phyloP scores from a whole-genome alignment of 2,888 invertebrate species.

The Himalopsyche kuldschensis region DNA sequence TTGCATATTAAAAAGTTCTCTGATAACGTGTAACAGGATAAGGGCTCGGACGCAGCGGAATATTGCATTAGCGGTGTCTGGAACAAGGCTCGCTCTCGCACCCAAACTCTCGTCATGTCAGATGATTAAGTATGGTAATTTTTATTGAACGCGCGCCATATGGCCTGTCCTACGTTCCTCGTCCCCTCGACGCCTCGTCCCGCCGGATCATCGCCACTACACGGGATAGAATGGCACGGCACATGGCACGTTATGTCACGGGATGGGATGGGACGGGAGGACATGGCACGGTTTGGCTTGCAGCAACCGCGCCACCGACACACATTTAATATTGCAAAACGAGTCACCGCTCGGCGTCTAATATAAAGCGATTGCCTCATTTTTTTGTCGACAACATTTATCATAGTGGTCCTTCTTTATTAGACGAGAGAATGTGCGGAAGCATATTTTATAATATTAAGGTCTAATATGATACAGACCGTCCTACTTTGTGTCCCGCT shows the following conservation, averaged over 20 bases:
- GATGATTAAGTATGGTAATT: constrained; percentile 40
- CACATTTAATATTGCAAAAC: constrained; percentile 35
- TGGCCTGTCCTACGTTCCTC: constrained; percentile 45
- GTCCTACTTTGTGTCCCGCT: neutral
- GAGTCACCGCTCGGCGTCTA: neutral
- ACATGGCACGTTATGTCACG: neutral
- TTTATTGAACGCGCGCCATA: constrained; percentile 51
- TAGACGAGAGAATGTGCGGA: neutral
- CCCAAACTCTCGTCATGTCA: constrained; percentile 3
- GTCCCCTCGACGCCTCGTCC: constrained; percentile 43
- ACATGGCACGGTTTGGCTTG: neutral
- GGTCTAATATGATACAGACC: neutral
- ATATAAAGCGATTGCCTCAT: neutral
- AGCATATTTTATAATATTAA: neutral
- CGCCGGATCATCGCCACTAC: neutral
- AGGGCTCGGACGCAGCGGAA: neutral
- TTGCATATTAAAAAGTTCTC: neutral
- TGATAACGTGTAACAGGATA: neutral
- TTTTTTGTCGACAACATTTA: neutral
- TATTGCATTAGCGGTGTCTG: neutral
- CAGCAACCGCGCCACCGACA: constrained; percentile 42
- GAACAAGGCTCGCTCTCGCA: neutral
- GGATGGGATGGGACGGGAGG: neutral
- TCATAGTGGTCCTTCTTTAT: neutral
- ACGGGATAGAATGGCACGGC: neutral